Evolutionary conservation across 35 echinoderm and acorn worm genomes (phyloP).

Genomic region (Holothuria glaberrima): DNA sequence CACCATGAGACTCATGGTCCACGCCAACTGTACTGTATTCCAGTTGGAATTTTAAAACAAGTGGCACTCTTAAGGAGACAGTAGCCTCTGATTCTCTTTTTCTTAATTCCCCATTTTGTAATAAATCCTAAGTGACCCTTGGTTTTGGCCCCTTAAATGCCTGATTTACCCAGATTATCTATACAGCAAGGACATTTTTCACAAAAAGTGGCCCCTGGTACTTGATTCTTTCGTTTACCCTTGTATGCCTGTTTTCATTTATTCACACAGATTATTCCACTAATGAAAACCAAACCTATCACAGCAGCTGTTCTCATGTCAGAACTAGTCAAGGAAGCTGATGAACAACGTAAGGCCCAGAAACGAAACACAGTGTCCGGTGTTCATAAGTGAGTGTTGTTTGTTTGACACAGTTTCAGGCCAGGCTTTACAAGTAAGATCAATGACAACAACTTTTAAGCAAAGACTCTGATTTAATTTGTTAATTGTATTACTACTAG

Average conservation of each 20-base stretch:
- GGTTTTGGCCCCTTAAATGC: too few relatives aligned
- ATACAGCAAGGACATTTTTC: too few relatives aligned
- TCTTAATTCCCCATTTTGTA: too few relatives aligned
- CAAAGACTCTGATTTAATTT: neutral
- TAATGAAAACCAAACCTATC: slow-evolving; percentile 66
- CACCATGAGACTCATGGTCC: too few relatives aligned
- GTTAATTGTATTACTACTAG: neutral
- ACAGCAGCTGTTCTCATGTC: slow-evolving; percentile 72
- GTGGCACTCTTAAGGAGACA: too few relatives aligned
- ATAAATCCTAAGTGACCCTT: neutral
- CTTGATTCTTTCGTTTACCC: neutral
- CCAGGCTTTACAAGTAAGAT: neutral
- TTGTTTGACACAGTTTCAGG: neutral
- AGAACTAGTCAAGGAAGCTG: slow-evolving; percentile 80
- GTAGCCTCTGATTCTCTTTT: too few relatives aligned
- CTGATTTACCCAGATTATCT: too few relatives aligned
- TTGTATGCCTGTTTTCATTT: neutral
- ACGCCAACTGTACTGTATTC: too few relatives aligned
- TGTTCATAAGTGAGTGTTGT: slow-evolving; percentile 77
- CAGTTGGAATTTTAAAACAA: too few relatives aligned
- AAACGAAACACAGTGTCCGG: slow-evolving; percentile 86
- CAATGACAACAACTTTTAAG: neutral
- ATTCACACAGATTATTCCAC: slow-evolving; percentile 64
- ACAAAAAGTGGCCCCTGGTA: neutral
- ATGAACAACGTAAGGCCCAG: slow-evolving; percentile 72